Percentiles rank a stretch among this genome's conserved stretches.
These are phyloP conservation scores for Formica selysi DNA, from an alignment of 1,140 invertebrate genomes.

Conservation along the genomic window DNA sequence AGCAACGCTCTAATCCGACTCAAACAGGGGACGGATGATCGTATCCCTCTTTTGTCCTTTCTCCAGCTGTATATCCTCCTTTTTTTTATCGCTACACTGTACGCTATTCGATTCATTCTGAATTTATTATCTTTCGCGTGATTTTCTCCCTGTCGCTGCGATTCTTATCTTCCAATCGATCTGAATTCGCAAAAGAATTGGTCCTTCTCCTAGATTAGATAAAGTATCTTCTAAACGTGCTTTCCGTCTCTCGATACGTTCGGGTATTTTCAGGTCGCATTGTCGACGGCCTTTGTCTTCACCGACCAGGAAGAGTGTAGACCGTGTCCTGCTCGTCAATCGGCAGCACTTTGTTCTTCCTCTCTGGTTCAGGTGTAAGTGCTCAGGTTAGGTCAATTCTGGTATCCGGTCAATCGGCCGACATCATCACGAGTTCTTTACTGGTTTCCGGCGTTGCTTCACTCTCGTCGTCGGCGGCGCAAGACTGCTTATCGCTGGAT, in stretches of 20 bases:
- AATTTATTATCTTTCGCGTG: conserved; percentile 34
- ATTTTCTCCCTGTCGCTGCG: neutral
- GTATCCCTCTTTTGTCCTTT: conserved; percentile 45
- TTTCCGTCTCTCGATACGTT: conserved; percentile 54
- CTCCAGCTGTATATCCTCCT: neutral
- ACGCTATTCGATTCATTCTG: neutral
- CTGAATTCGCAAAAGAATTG: conserved; percentile 18
- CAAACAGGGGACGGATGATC: conserved; percentile 64
- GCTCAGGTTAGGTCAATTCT: conserved; percentile 61
- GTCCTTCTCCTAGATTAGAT: conserved; percentile 38
- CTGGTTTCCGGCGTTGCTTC: conserved; percentile 83
- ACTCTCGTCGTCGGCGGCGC: conserved; percentile 69
- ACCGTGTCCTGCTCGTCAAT: conserved; percentile 39
- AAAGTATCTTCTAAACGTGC: conserved; percentile 32
- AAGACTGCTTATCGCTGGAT: conserved; percentile 79
- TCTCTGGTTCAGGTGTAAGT: conserved; percentile 53
- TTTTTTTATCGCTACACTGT: neutral
- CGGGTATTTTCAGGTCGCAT: conserved; percentile 34
- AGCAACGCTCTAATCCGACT: conserved; percentile 16
- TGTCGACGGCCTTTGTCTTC: conserved; percentile 36
- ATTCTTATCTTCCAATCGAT: conserved; percentile 36
- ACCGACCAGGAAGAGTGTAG: conserved; percentile 55
- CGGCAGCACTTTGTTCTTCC: conserved; percentile 50
- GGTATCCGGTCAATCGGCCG: conserved; percentile 32
- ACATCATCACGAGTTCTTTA: conserved; percentile 82